Evolutionary conservation across 1,140 invertebrate species (phyloP).

Genomic region (Adoxophyes honmai): DNA sequence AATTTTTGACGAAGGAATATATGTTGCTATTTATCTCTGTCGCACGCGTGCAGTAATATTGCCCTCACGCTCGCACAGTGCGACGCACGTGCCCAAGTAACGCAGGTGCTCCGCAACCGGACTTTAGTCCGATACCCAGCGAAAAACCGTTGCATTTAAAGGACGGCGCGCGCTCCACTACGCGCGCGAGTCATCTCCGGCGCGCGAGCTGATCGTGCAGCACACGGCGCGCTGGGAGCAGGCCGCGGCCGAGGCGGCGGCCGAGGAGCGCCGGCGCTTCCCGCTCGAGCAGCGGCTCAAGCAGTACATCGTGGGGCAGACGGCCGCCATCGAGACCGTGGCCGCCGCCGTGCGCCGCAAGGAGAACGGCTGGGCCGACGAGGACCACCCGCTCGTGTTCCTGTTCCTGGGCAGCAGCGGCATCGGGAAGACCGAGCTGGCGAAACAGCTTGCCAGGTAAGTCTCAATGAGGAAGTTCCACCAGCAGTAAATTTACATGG

Average conservation of each 20-base stretch:
- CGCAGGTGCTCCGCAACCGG: no score
- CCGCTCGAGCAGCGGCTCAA: constrained; percentile 93
- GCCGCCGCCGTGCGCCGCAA: constrained; percentile 93
- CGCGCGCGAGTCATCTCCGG: constrained; percentile 73
- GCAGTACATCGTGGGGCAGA: constrained; percentile 93
- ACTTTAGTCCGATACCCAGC: no score
- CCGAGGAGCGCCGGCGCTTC: constrained; percentile 90
- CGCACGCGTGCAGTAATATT: no score
- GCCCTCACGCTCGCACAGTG: no score
- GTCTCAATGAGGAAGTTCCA: no score
- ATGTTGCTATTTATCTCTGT: no score
- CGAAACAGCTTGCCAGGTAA: constrained; percentile 86
- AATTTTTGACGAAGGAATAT: no score
- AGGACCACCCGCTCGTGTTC: constrained; percentile 94
- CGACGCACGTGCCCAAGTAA: no score
- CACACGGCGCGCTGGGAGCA: constrained; percentile 49
- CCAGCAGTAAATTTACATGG: no score
- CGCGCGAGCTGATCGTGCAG: constrained; percentile 42
- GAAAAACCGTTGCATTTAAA: no score
- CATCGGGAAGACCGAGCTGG: constrained; percentile 96
- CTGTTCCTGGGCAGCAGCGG: constrained; percentile 96
- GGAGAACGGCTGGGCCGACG: constrained; percentile 94
- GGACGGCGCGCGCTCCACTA: constrained; percentile 86
- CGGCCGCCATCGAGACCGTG: constrained; percentile 91
- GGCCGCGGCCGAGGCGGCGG: constrained; percentile 53